phyloP scores from a whole-genome alignment of 2,797 vertebrate genomes.

The Sparus aurata region DNA sequence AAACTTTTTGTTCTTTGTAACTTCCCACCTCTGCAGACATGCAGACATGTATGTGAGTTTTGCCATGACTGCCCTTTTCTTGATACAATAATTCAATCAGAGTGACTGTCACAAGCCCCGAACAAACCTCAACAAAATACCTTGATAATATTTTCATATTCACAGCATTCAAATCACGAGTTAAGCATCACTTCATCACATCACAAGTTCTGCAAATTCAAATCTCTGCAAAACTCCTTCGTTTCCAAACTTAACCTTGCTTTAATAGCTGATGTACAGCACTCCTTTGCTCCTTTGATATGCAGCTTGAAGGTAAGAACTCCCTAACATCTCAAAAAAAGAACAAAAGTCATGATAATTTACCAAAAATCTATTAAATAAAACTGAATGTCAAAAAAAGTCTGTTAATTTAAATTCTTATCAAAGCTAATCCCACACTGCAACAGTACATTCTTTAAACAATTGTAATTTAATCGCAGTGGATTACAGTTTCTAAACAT shows the following conservation, averaged over 20 bases:
- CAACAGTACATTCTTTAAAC: background rate
- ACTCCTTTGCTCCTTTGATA: background rate
- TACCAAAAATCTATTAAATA: background rate
- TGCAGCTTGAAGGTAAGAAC: background rate
- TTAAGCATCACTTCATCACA: background rate
- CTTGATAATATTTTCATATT: background rate
- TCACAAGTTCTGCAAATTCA: background rate
- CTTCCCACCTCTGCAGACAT: too few relatives aligned
- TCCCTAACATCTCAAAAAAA: background rate
- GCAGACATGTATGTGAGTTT: background rate
- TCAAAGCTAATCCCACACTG: background rate
- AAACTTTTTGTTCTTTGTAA: too few relatives aligned
- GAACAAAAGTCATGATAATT: too few relatives aligned
- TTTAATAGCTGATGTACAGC: background rate
- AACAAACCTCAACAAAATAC: background rate
- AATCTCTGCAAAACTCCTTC: background rate
- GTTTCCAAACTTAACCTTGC: too few relatives aligned
- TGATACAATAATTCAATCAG: too few relatives aligned
- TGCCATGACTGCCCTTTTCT: background rate
- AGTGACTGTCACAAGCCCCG: background rate
- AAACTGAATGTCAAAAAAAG: background rate
- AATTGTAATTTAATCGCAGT: background rate
- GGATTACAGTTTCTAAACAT: background rate
- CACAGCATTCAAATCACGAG: background rate
- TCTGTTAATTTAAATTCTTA: too few relatives aligned